Conservation (phyloP, 2,113 vertebrate genomes). For the Mirounga angustirostris region DNA sequence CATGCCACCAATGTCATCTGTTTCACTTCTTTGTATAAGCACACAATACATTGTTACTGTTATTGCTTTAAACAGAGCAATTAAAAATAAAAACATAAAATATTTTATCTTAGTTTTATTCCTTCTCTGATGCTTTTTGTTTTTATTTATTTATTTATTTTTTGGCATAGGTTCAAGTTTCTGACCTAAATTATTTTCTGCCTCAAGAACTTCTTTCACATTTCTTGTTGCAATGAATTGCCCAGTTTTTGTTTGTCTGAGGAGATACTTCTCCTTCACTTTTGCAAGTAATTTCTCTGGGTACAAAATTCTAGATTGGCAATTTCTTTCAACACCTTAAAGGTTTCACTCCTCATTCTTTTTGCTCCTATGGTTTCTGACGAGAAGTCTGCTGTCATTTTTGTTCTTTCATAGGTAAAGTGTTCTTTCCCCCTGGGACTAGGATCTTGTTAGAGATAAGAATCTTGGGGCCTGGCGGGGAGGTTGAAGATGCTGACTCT, state of each 20-base stretch:
- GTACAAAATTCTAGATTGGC: neutral
- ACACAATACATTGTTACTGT: neutral
- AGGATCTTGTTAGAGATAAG: neutral
- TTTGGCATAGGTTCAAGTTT: neutral
- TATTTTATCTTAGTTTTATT: neutral
- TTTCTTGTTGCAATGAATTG: neutral
- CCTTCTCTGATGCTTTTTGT: neutral
- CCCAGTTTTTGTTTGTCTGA: neutral
- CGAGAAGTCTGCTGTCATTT: neutral
- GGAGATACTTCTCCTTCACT: neutral
- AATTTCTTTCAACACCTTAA: neutral
- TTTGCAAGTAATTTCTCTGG: neutral
- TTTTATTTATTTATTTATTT: neutral
- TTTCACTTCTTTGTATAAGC: neutral
- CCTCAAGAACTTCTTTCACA: neutral
- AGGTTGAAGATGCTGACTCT: neutral
- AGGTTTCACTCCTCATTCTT: neutral
- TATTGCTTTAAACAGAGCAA: neutral
- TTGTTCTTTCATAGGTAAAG: neutral
- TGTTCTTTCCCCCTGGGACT: neutral
- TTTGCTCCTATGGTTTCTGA: neutral
- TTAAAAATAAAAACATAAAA: neutral
- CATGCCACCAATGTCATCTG: neutral
- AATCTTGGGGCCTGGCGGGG: neutral
- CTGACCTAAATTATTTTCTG: neutral